Base-by-base conservation (phyloP, 2,797 vertebrate genomes). In the Leucoraja ocellata region DNA sequence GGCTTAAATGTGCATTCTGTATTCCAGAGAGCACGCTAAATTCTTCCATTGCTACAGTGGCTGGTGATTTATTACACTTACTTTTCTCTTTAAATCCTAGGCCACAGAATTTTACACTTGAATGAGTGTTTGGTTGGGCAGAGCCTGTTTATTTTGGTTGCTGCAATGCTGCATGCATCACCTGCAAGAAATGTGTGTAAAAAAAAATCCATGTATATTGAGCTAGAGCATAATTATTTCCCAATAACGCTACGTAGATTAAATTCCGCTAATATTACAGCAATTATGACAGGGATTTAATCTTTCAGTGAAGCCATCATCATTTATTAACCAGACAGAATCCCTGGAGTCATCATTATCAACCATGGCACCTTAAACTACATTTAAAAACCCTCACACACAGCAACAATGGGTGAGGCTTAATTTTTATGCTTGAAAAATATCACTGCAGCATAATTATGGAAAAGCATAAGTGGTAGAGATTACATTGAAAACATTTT, bases 391-490 rank as follows among this genome's bases (percentile, higher is more conserved):
- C 63, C 61, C 84, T 88, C n/a, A 88, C n/a, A 14, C 61, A 86
- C 84, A 88, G 5, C 84, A 88, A 65, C 61, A 86, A 63, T 86
- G 13, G 68, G 36, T 46, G 18, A 91, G 68, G 25, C 36, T 90
- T 71, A 23, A 90, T 90, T 90, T 71, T 90, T 90, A 90, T 91
- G 90, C 68, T 91, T 74, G 71, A 74, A 91, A 65, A 46, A 91
- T 54, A 74, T 46, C 68, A 91, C 39, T 4, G 32, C 71, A 25
- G 39, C 68, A 91, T 91, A 91, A 73, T 74, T 91, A 74, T 91
- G 71, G 71, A 54, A 74, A 74, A 74, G 39, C 21, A 74, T 74
- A 25, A 11, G 46, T 74, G 71, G 32, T 36, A 91, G 23, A 28
- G 90, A 74, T 91, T 54, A 28, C 25, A 74, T 46, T 91, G 36